Evolutionary conservation across 2,888 invertebrate genomes (phyloP).

Genomic region (Ryuthela nishihirai): DNA sequence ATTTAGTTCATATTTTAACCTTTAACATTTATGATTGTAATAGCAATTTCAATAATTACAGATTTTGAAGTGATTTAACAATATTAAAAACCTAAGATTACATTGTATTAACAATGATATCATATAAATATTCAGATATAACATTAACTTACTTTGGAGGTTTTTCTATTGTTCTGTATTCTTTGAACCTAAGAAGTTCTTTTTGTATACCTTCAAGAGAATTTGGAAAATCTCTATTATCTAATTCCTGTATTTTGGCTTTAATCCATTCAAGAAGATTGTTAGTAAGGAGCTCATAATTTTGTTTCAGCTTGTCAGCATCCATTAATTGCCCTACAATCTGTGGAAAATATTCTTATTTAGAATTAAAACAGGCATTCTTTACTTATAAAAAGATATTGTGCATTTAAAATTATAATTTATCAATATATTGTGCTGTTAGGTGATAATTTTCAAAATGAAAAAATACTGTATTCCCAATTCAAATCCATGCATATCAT

Average conservation of each 20-base stretch:
- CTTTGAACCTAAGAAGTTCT: slow-evolving; percentile 82
- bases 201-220: slow-evolving; percentile 86
- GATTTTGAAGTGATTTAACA: too few relatives aligned
- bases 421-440: too few relatives aligned
- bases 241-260: slow-evolving; percentile 72
- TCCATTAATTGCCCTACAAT: slow-evolving; percentile 96
- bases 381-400: too few relatives aligned
- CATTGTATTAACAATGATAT: not conserved
- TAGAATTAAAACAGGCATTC: too few relatives aligned
- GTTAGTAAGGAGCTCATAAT: slow-evolving; percentile 79
- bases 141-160: slow-evolving; percentile 76
- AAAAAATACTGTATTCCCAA: too few relatives aligned
- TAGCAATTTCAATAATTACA: too few relatives aligned
- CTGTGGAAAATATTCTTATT: too few relatives aligned
- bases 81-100: not conserved
- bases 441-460: too few relatives aligned
- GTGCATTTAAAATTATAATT: too few relatives aligned
- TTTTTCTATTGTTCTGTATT: slow-evolving; percentile 94
- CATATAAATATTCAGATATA: not conserved
- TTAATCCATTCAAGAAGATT: slow-evolving; percentile 91
- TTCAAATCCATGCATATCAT: too few relatives aligned
- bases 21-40: too few relatives aligned
- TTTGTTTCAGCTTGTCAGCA: slow-evolving; percentile 83
- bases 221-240: slow-evolving; percentile 87
- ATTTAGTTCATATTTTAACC: too few relatives aligned